Evolutionary conservation across 2,797 vertebrate species (phyloP).

Genomic region (Pseudotriccus pelzelni): DNA sequence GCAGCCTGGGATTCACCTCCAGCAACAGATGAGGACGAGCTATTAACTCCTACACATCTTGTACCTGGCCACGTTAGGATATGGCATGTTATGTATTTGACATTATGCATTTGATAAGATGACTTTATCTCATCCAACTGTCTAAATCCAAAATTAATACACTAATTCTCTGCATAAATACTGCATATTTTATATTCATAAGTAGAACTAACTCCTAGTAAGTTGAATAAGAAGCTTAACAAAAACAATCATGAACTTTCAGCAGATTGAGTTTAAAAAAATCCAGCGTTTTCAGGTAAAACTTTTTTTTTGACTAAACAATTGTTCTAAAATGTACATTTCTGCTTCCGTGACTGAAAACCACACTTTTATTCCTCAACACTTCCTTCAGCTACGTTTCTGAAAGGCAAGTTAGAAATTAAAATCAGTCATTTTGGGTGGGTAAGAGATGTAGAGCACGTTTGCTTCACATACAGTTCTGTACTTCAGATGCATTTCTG

Average conservation of each 20-base stretch:
- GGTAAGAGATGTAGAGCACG: neutral
- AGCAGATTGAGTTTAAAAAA: neutral
- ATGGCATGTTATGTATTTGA: neutral
- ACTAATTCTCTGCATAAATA: neutral
- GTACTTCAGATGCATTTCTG: neutral
- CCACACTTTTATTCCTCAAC: neutral
- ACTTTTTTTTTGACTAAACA: neutral
- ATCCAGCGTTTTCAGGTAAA: neutral
- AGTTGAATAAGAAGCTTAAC: neutral
- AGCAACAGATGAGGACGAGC: neutral
- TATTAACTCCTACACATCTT: neutral
- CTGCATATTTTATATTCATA: neutral
- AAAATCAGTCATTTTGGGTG: neutral
- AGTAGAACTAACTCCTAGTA: neutral
- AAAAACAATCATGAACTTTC: neutral
- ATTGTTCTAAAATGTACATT: neutral
- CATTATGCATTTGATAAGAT: neutral
- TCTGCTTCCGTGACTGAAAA: neutral
- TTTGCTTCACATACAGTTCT: neutral
- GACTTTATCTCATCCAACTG: neutral
- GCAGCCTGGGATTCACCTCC: neutral
- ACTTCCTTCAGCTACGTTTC: neutral
- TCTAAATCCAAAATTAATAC: neutral
- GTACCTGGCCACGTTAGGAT: neutral
- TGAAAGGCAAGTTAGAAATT: neutral